Conservation (phyloP, 2,113 vertebrate species). For the Copsychus sechellarum region DNA sequence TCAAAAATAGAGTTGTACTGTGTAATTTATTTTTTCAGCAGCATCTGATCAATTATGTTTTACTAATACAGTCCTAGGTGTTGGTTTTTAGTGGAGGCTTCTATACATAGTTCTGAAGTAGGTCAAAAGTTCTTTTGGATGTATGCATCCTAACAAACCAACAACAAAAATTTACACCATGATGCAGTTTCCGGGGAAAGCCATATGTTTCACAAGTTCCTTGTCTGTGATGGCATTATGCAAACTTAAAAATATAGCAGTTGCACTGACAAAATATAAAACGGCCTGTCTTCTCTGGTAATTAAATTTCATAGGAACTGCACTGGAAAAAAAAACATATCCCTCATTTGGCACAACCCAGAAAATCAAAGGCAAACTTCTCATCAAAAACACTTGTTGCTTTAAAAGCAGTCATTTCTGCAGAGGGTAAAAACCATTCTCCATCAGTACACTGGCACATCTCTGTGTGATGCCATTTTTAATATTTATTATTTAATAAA, state of each 20-base stretch:
- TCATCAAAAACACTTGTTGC: not conserved
- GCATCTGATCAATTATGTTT: not conserved
- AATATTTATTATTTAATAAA: not conserved
- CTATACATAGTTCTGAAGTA: slow-evolving; percentile 10
- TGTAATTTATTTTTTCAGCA: not conserved
- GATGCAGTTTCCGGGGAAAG: slow-evolving; percentile 6
- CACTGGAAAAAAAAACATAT: slow-evolving; percentile 21
- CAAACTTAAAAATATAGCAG: not conserved
- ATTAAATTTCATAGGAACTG: not conserved
- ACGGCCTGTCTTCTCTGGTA: not conserved
- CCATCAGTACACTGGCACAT: not conserved
- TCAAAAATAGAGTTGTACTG: not conserved
- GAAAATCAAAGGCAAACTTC: not conserved
- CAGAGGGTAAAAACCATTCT: not conserved
- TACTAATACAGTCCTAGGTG: not conserved
- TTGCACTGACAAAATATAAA: not conserved
- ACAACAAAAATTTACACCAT: not conserved
- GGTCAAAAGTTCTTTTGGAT: slow-evolving; percentile 37
- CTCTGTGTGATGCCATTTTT: not conserved
- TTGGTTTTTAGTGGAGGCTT: not conserved
- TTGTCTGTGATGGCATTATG: not conserved
- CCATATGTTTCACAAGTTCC: slow-evolving; percentile 4
- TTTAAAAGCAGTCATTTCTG: not conserved
- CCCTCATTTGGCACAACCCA: not conserved
- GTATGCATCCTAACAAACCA: not conserved